A percentile compares a stretch with the other conserved stretches of the same genome.
Conservation (phyloP, 2,888 invertebrate genomes). For the Scaptomyza flava region DNA sequence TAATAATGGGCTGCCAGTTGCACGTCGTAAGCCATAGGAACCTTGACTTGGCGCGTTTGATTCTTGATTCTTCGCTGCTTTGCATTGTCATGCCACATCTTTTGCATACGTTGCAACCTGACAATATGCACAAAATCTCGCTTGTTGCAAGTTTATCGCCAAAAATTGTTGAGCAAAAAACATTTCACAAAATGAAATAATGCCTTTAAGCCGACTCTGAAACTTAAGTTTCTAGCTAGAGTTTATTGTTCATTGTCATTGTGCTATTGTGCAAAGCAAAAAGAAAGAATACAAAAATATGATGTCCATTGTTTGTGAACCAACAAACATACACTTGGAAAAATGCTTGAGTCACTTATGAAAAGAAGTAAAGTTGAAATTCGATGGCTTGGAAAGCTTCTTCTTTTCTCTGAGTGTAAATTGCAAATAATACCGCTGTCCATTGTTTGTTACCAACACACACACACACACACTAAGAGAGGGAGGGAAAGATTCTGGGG, state of each 20-base stretch:
- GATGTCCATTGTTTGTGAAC: neutral
- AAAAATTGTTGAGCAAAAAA: slow-evolving; percentile 15
- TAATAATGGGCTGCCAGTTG: slow-evolving; percentile 69
- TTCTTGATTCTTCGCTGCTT: slow-evolving; percentile 36
- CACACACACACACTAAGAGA: neutral
- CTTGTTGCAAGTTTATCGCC: slow-evolving; percentile 6
- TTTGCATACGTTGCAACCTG: slow-evolving; percentile 53
- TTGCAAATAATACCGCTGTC: slow-evolving; percentile 24
- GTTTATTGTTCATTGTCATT: slow-evolving; percentile 14
- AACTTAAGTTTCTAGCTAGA: neutral
- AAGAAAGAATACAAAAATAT: neutral
- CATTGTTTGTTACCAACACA: slow-evolving; percentile 15
- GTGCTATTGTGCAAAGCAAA: slow-evolving; percentile 2
- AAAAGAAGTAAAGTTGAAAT: no score
- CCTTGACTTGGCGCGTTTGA: slow-evolving; percentile 49
- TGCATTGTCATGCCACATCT: slow-evolving; percentile 64
- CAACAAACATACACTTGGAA: neutral
- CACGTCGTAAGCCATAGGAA: slow-evolving; percentile 39
- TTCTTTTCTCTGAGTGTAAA: slow-evolving; percentile 10
- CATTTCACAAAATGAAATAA: neutral
- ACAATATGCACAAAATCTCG: slow-evolving; percentile 5
- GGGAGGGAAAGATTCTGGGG: slow-evolving; percentile 11
- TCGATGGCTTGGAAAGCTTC: neutral
- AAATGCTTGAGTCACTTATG: neutral
- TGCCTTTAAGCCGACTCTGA: slow-evolving; percentile 2